Evolutionary conservation across 1,140 invertebrate genomes (phyloP), one percentile per base, ranked within the genome.

Genomic region (Formica selysi): DNA sequence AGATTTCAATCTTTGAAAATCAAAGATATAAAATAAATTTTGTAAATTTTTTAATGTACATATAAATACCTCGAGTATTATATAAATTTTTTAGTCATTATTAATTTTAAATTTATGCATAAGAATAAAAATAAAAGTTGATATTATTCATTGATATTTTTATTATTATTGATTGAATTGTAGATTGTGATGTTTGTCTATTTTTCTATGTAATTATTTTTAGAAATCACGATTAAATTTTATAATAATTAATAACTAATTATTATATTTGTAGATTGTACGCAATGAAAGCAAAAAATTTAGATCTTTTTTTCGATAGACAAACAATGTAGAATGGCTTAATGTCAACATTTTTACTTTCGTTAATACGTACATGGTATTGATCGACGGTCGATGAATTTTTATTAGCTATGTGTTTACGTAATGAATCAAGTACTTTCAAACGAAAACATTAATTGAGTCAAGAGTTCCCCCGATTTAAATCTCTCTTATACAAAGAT

Each of bases 381-480:
- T 29, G n/a, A 62, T 57, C 3, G n/a, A 22, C 22, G 7, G 3
- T 62, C n/a, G 2, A 36, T 38, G 38, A 70, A 67, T 85, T 87
- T 51, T 54, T 10, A 86, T 87, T 29, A 38, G 6, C 11, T 19
- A 4, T 22, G 16, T 51, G 32, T 74, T 80, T 44, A 32, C 22
- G 3, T 86, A 74, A 67, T 61, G 3, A 74, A 67, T 0, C 54
- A 54, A 81, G 73, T 64, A 38, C 62, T 41, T 6, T n/a, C 7
- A 0, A 38, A 67, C 22, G 16, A 7, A 48, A 62, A 38, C 32
- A 51, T n/a, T 41, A 22, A 74, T 59, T 61, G 54, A n/a, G 3
- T 65, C 2, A 59, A 71, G 26, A 61, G 16, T 73, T 86, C 54
- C n/a, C n/a, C 51, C 29, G 29, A 36, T 74, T 74, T 61, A 41